A percentile compares a stretch with the other conserved stretches of the same genome.
Conservation (phyloP, 2,888 invertebrate species). For the Agapostemon virescens region DNA sequence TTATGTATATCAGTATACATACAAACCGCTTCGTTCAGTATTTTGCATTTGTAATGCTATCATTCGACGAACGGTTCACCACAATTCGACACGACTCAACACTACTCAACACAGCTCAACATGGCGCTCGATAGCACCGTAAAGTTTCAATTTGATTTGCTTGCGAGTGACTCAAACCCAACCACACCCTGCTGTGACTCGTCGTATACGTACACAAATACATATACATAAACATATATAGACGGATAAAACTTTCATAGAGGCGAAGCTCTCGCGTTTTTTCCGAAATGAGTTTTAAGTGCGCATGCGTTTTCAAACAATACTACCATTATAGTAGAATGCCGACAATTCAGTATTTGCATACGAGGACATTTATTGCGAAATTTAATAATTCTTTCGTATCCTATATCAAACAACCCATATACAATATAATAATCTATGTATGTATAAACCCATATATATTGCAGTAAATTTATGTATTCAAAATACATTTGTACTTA, state of each 20-base stretch:
- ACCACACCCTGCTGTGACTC: constrained; percentile 10
- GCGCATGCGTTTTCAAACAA: background rate
- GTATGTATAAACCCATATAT: too few relatives aligned
- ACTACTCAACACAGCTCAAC: background rate
- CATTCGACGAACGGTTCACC: background rate
- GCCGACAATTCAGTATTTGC: too few relatives aligned
- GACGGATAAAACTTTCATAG: background rate
- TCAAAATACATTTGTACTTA: too few relatives aligned
- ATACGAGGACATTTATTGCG: too few relatives aligned
- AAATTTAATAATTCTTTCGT: too few relatives aligned
- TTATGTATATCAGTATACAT: background rate
- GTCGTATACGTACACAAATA: background rate
- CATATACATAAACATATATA: constrained; percentile 19
- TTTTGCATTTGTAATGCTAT: background rate
- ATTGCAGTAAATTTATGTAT: too few relatives aligned
- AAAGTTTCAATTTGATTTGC: background rate
- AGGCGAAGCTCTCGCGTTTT: background rate
- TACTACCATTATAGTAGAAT: background rate
- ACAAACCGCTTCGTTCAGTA: background rate
- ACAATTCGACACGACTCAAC: background rate
- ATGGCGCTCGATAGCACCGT: background rate
- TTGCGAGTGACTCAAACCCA: background rate
- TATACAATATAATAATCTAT: too few relatives aligned
- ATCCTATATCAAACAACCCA: too few relatives aligned
- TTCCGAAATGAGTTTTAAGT: background rate